Base-by-base conservation (phyloP, 2,113 vertebrate genomes). In the Rhinogobius similis region DNA sequence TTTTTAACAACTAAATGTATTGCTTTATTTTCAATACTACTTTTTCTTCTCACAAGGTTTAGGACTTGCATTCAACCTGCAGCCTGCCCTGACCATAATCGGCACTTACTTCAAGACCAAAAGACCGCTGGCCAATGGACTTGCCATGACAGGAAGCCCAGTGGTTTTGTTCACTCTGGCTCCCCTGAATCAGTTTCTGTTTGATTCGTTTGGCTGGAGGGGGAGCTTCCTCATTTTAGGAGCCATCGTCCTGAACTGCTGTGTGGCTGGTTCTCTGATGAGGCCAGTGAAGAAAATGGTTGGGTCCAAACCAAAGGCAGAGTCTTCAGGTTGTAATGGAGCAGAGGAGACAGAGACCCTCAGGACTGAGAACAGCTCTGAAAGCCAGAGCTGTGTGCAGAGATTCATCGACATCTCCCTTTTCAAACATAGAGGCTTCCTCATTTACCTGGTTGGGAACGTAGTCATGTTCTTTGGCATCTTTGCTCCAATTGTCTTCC, bases 161-260 rank as follows among this genome's bases (percentile, higher is more conserved):
- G 93, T 95, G 24, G 78, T 95, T 65, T 88, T 95, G 14, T 94
- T 69, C 65, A 93, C 92, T 1, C 81, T 96, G 65, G 93, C 94
- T 65, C 93, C 94, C 53, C 90, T 94, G 72, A 95, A 95, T 72
- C 94, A 95, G 77, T 90, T 93, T 69, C 88, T 94, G 38, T 93
- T 94, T 76, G 94, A 94, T 61, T 92, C 78, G 21, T 96, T 93
- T 78, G 93, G 95, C 48, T 95, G 94, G 94, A 92, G 92, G 32
- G 94, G 94, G 9, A 94, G 90, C 78, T 95, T 96, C 78, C 88
- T 94, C 65, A 89, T 95, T 65, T 91, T 95, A 44, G 94, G 94
- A 36, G 86, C 83, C 59, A 83, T 94, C 67, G 76, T 94, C 24
- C 50, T 94, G 52, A 87, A 94, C 86, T 94, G 93, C 70, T 96